Conservation (phyloP, 2,797 vertebrate species). For the Sciurus vulgaris region DNA sequence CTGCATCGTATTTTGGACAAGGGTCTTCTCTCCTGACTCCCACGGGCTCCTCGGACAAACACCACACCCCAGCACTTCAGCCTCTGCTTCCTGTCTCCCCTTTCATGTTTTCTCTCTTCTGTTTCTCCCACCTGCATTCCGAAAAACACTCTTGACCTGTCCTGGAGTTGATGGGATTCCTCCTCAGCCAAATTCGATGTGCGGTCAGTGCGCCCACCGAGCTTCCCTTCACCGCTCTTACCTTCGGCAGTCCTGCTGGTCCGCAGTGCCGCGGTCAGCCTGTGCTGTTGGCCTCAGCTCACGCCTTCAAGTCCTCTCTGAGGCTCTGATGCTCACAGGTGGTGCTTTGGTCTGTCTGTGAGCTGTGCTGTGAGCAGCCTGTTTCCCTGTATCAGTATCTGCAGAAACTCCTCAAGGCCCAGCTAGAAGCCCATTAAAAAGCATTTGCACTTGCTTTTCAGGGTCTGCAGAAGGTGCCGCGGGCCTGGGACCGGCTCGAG, state of each 20-base stretch:
- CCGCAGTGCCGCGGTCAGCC: background rate
- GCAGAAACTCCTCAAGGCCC: background rate
- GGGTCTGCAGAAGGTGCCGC: background rate
- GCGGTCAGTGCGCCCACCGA: background rate
- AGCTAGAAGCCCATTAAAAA: background rate
- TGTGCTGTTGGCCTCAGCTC: background rate
- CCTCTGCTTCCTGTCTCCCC: background rate
- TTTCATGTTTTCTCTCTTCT: background rate
- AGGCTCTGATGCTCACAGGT: background rate
- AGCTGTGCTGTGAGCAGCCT: background rate
- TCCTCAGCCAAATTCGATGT: background rate
- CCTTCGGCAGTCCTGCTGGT: background rate
- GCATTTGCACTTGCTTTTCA: background rate
- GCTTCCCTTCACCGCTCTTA: constrained; percentile 1
- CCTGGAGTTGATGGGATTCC: constrained; percentile 1
- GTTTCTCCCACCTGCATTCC: background rate
- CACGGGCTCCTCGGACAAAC: background rate
- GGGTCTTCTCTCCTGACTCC: background rate
- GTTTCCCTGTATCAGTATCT: background rate
- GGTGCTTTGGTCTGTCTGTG: background rate
- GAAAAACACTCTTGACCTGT: background rate
- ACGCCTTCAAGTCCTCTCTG: background rate
- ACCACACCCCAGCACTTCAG: background rate
- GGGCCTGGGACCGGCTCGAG: background rate
- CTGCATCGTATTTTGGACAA: background rate